Base-by-base conservation (phyloP, 2,888 invertebrate genomes). In the Leucophenga maculata region DNA sequence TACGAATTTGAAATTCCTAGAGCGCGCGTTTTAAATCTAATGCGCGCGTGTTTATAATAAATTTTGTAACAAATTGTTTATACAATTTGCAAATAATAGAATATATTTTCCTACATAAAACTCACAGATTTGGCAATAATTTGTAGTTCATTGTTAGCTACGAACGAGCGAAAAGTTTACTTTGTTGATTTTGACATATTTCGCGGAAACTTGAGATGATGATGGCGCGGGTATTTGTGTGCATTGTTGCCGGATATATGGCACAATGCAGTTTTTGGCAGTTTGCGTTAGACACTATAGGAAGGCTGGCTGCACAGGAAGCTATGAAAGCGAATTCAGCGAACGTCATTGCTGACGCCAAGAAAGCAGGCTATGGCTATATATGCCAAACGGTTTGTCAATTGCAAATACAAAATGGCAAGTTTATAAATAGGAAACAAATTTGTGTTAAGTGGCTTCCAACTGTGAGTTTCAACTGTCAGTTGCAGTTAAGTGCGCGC, bases 31-130 rank as follows among this genome's bases (percentile, higher is more conserved):
- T 39, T 6, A 39, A 39, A 11, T 8, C 8, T 11, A 8, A 39
- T 11, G 9, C 22, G 20, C 18, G 31, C 80, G 72, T 80, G 80
- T 78, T 83, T 82, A 80, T 75, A 82, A 82, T 80, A 83, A 78
- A 78, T 80, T 77, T 74, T 72, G 77, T 74, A 78, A 74, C 79
- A 79, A 79, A 75, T 74, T 80, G 82, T 80, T 80, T 80, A 83
- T 76, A 78, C 72, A 72, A 18, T 1, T 26, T 26, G 26, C 32
- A 65, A 65, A 65, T 18, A 65, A 65, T 18, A 50, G 39, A 26
- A 32, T 11, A 65, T 3, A 16, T 39, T 39, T 39, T 9, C 20
- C 46, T 48, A 66, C 48, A 65, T 31, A 52, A 65, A 65, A 52
- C 6, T 39, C 20, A 64, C 46, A 72, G 26, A 59, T 64, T 31